Evolutionary conservation across 2,888 invertebrate species (phyloP).

Genomic region (Sarcophaga caerulescens): DNA sequence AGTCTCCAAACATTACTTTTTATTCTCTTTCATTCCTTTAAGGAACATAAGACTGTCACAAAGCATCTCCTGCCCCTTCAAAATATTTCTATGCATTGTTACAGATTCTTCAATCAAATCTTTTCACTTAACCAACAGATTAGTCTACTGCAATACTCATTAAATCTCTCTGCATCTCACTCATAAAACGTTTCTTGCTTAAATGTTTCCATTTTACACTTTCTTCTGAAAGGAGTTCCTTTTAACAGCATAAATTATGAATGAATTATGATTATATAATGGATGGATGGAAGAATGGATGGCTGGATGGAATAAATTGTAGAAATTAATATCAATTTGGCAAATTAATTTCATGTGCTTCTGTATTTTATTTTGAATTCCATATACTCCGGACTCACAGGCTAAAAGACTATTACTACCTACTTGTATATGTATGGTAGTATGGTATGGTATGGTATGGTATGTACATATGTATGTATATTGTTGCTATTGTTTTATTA

Average conservation of each 20-base stretch:
- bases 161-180: neutral
- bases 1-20: no score
- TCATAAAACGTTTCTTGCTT: neutral
- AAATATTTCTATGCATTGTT: no score
- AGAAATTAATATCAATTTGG: conserved; percentile 58
- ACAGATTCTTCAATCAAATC: no score
- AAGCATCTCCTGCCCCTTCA: no score
- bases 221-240: neutral
- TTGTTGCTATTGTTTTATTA: conserved; percentile 13
- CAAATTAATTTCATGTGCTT: conserved; percentile 42
- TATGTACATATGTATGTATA: no score
- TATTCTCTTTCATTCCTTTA: no score
- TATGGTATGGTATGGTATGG: neutral
- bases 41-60: no score
- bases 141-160: neutral
- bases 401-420: no score
- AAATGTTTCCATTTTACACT: neutral
- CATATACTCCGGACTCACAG: no score
- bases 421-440: neutral
- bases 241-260: conserved; percentile 11
- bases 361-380: conserved; percentile 33
- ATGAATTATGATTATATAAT: conserved; percentile 20
- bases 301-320: conserved; percentile 6
- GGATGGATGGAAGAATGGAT: no score
- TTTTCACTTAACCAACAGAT: no score